Evolutionary conservation across 2,888 invertebrate species (phyloP).

Genomic region (Drosophila dives): DNA sequence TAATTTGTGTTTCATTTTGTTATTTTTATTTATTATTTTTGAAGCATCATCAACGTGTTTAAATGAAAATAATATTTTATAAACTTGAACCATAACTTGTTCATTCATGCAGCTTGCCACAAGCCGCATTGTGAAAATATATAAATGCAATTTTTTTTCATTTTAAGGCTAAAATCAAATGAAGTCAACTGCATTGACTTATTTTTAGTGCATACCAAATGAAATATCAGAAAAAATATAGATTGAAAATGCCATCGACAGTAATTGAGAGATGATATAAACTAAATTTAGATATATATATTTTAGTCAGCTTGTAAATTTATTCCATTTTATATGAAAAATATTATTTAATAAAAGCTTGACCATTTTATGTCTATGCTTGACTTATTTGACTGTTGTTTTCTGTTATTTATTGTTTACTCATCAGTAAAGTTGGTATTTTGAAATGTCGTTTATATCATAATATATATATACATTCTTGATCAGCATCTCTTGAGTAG

Average conservation of each 20-base stretch:
- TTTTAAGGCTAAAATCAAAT: conserved; percentile 66
- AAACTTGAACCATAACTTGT: conserved; percentile 15
- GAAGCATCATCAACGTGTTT: too few species aligned
- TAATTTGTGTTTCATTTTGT: neutral
- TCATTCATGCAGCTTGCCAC: neutral
- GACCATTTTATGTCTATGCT: neutral
- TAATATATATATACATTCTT: neutral
- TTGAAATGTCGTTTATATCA: neutral
- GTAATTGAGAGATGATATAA: conserved; percentile 12
- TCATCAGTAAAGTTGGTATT: too few species aligned
- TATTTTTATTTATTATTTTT: too few species aligned
- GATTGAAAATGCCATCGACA: conserved; percentile 23
- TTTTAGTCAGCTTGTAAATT: neutral
- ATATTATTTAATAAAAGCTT: neutral
- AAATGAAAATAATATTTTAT: neutral
- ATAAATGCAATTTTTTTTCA: conserved; percentile 40
- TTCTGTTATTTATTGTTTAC: neutral
- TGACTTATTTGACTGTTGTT: neutral
- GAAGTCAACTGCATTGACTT: conserved; percentile 76
- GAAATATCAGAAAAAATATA: conserved; percentile 3
- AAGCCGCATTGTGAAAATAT: neutral
- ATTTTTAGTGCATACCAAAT: conserved; percentile 57
- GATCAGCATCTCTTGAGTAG: neutral
- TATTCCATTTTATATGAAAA: neutral
- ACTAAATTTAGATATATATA: neutral